Evolutionary conservation across 2,888 invertebrate species (phyloP), one percentile per base, ranked within the genome.

Genomic region (Neoascia interrupta): DNA sequence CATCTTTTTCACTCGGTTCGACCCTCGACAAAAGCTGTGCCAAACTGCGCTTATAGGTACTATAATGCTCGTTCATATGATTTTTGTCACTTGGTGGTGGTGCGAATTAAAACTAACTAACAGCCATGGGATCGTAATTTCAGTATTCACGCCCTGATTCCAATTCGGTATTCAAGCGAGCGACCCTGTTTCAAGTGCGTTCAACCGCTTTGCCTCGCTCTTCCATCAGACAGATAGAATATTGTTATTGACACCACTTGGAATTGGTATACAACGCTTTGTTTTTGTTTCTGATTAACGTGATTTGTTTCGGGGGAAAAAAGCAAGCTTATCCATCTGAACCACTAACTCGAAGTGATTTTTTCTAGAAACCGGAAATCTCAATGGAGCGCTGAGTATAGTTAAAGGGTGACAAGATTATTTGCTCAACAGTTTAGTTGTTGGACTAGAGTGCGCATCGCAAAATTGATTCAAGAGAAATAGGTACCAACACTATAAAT

Each of bases 331-430:
- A n/a, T n/a, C n/a, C n/a, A n/a, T n/a, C n/a, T n/a, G n/a, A n/a
- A n/a, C n/a, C n/a, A n/a, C n/a, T n/a, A n/a, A n/a, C 18, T 15
- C 2, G 45, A 43, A 49, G 28, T 43, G 49, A 49, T 37, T 47
- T 41, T n/a, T 37, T 58, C 43, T 63, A 63, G 47, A 72, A 72
- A 66, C 70, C 72, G 76, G 76, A 76, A 76, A 76, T 72, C 72
- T 70, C 53, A 76, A 76, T 76, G 58, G 64, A 76, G 41, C 31
- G 36, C 51, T 70, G 36, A 23, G 16, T 60, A 18, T 28, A 13
- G 13, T 28, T 16, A 34, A 39, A 61, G 39, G 45, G 51, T 54
- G 43, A 23, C 21, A n/a, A 60, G 13, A 18, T 15, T 45, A 34
- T 13, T 21, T 60, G 5, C 10, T 4, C 31, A 31, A n/a, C 31